Evolutionary conservation across 2,797 vertebrate genomes (phyloP).

Genomic region (Leptatherina wallacei): DNA sequence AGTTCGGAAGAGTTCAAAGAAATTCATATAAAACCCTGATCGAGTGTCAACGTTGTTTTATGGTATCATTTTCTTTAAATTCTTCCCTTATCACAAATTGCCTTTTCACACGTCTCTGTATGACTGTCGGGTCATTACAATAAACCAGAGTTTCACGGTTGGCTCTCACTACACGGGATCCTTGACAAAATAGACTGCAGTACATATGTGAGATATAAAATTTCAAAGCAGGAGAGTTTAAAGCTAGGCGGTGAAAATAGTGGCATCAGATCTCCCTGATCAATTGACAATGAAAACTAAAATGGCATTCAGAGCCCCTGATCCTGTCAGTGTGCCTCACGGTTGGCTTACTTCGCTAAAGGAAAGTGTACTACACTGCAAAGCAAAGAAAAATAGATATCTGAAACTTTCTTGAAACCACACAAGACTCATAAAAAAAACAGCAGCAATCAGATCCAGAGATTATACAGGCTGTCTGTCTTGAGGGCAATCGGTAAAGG

Average conservation of each 20-base stretch:
- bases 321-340: slow-evolving; percentile 26
- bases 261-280: slow-evolving; percentile 62
- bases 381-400: slow-evolving; percentile 52
- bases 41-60: slow-evolving; percentile 3
- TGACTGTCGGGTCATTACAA: slow-evolving; percentile 19
- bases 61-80: neutral
- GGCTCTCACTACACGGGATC: slow-evolving; percentile 35
- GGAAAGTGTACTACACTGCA: slow-evolving; percentile 42
- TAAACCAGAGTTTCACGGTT: slow-evolving; percentile 23
- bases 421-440: slow-evolving; percentile 53
- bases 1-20: slow-evolving; percentile 36
- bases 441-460: slow-evolving; percentile 47
- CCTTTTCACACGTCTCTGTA: neutral
- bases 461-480: slow-evolving; percentile 45
- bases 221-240: slow-evolving; percentile 49
- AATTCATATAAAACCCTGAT: slow-evolving; percentile 33
- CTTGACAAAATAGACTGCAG: slow-evolving; percentile 26
- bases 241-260: slow-evolving; percentile 57
- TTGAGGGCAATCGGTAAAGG: slow-evolving; percentile 5
- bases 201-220: slow-evolving; percentile 40
- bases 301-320: slow-evolving; percentile 51
- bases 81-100: neutral
- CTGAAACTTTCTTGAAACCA: slow-evolving; percentile 60
- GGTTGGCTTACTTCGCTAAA: slow-evolving; percentile 41
- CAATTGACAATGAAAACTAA: slow-evolving; percentile 32